Percentiles rank a stretch among this genome's conserved stretches.
Conservation (phyloP, 1,140 invertebrate genomes). For the Protaetia brevitarsis region DNA sequence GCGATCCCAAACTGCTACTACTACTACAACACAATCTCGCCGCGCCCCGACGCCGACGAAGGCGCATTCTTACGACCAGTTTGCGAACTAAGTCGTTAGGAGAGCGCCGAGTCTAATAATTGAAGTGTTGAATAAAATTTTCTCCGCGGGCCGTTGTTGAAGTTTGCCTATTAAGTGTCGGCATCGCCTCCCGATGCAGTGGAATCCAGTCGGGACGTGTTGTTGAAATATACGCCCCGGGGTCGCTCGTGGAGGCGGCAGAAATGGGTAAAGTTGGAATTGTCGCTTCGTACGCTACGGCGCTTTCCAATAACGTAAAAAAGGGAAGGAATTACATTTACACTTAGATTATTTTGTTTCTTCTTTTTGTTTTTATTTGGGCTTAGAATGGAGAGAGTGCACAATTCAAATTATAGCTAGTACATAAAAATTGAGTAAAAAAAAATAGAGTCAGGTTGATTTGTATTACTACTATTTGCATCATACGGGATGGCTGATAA, state of each 20-base stretch:
- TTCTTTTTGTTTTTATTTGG: too few relatives aligned
- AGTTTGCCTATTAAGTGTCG: constrained; percentile 14
- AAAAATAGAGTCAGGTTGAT: too few relatives aligned
- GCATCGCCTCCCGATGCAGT: constrained; percentile 5
- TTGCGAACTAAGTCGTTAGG: constrained; percentile 5
- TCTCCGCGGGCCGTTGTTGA: constrained; percentile 9
- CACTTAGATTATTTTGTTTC: too few relatives aligned
- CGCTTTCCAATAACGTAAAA: too few relatives aligned
- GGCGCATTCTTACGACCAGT: constrained; percentile 6
- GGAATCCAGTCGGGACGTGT: not conserved
- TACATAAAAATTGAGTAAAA: too few relatives aligned
- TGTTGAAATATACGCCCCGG: not conserved
- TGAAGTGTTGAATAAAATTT: constrained; percentile 18
- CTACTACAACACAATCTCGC: not conserved
- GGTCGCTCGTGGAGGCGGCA: not conserved
- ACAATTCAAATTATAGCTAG: too few relatives aligned
- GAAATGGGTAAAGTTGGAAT: constrained; percentile 3
- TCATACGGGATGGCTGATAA: too few relatives aligned
- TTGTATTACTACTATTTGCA: too few relatives aligned
- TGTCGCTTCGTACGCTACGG: too few relatives aligned
- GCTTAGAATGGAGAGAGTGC: too few relatives aligned
- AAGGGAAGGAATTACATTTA: too few relatives aligned
- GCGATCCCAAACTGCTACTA: not conserved
- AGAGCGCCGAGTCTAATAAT: constrained; percentile 1
- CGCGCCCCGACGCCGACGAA: too few relatives aligned